Percentiles rank a stretch among this genome's conserved stretches.
These are phyloP conservation scores for Apis cerana DNA, from an alignment of 1,140 invertebrate genomes.

Conservation along the genomic window DNA sequence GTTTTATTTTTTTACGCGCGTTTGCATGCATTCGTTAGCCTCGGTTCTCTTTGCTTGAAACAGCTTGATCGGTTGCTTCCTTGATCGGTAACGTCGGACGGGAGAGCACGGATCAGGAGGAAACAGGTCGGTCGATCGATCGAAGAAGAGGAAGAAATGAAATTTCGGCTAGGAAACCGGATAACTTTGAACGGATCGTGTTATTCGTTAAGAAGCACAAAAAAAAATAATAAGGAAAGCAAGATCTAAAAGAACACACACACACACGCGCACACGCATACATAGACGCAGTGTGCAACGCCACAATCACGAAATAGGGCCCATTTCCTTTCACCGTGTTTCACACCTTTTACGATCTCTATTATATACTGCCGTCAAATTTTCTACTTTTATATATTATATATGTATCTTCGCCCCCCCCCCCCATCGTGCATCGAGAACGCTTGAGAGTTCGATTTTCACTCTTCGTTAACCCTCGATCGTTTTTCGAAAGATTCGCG, in stretches of 20 bases:
- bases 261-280: too few species aligned
- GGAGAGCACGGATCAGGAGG: slow-evolving; percentile 17
- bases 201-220: slow-evolving; percentile 39
- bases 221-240: not conserved
- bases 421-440: slow-evolving; percentile 64
- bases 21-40: slow-evolving; percentile 21
- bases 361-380: slow-evolving; percentile 68
- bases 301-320: slow-evolving; percentile 41
- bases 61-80: slow-evolving; percentile 29
- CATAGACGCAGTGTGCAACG: not conserved
- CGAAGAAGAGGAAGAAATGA: not conserved
- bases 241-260: not conserved
- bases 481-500: not conserved
- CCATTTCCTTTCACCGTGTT: slow-evolving; percentile 63
- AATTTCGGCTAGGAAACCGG: not conserved
- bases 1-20: slow-evolving; percentile 36
- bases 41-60: slow-evolving; percentile 46
- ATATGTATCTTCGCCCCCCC: slow-evolving; percentile 56
- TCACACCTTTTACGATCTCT: slow-evolving; percentile 61
- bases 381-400: slow-evolving; percentile 80
- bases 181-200: slow-evolving; percentile 21
- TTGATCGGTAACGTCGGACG: slow-evolving; percentile 33
- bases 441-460: slow-evolving; percentile 32
- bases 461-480: slow-evolving; percentile 16
- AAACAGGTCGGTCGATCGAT: slow-evolving; percentile 4